Conservation (phyloP, 1,140 invertebrate genomes). For the Bursaphelenchus mucronatus region DNA sequence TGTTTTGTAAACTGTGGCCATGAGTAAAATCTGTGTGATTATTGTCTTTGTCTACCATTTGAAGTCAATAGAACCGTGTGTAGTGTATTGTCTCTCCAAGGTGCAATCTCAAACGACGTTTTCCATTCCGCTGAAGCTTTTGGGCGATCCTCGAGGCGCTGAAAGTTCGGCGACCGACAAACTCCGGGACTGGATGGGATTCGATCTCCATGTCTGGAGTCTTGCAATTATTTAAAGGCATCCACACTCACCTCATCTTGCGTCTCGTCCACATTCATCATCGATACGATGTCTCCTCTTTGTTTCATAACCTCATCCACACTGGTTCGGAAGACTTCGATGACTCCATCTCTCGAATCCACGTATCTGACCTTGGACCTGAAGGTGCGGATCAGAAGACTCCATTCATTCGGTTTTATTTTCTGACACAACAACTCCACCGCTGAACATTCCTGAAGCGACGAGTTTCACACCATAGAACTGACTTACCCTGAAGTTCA, state of each 20-base stretch:
- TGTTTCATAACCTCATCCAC: slow-evolving; percentile 14
- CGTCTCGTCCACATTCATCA: not conserved
- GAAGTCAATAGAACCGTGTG: slow-evolving; percentile 28
- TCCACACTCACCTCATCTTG: slow-evolving; percentile 17
- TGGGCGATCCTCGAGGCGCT: slow-evolving; percentile 7
- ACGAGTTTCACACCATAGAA: not conserved
- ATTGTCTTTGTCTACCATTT: no score
- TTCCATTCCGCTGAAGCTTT: slow-evolving; percentile 25
- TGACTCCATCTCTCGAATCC: slow-evolving; percentile 30
- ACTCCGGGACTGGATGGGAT: slow-evolving; percentile 9
- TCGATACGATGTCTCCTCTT: slow-evolving; percentile 8
- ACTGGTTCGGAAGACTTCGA: slow-evolving; percentile 6
- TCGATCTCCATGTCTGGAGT: slow-evolving; percentile 15
- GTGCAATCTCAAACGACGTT: slow-evolving; percentile 22
- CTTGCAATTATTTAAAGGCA: not conserved
- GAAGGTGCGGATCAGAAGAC: slow-evolving; percentile 30
- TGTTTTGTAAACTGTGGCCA: no score
- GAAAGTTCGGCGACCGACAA: slow-evolving; percentile 30
- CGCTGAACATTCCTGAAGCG: slow-evolving; percentile 34
- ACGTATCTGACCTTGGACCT: slow-evolving; percentile 20
- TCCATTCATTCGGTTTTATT: slow-evolving; percentile 37
- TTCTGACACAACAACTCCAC: slow-evolving; percentile 34
- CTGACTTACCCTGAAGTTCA: slow-evolving; percentile 28
- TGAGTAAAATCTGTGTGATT: no score
- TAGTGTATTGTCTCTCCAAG: slow-evolving; percentile 16